Evolutionary conservation across 2,113 vertebrate genomes (phyloP).

Genomic region (Ameiurus melas): DNA sequence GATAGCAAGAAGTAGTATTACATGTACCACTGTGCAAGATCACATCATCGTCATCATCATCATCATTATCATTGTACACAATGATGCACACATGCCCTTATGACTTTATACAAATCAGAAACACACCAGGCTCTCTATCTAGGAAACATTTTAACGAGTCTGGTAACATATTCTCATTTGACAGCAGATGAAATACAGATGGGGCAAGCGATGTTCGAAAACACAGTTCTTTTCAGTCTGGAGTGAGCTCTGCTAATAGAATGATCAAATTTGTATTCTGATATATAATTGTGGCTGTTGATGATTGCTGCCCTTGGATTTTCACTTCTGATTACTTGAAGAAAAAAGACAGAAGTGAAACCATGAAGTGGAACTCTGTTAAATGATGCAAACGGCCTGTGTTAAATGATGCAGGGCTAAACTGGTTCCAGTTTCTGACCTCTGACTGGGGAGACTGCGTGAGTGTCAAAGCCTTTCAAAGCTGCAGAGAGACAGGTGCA

Average conservation of each 20-base stretch:
- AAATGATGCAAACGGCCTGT: not conserved
- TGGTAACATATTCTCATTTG: conserved; percentile 33
- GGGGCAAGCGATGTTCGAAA: conserved; percentile 16
- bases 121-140: conserved; percentile 12
- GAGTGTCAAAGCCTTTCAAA: not conserved
- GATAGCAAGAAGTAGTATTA: conserved; percentile 4
- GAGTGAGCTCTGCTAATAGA: not conserved
- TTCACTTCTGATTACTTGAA: conserved; percentile 37
- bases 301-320: not conserved
- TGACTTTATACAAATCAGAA: not conserved
- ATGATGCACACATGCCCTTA: not conserved
- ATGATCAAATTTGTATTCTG: conserved; percentile 17
- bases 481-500: not conserved
- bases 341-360: conserved; percentile 49
- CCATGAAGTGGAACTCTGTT: conserved; percentile 16
- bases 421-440: conserved; percentile 30
- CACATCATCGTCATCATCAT: not conserved
- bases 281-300: not conserved
- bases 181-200: conserved; percentile 40
- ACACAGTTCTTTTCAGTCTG: not conserved
- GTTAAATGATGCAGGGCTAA: conserved; percentile 29
- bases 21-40: not conserved
- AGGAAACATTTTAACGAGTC: conserved; percentile 26
- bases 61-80: not conserved
- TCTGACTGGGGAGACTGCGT: not conserved